Base-by-base conservation (phyloP, 2,888 invertebrate species). In the Abrostola tripartita region DNA sequence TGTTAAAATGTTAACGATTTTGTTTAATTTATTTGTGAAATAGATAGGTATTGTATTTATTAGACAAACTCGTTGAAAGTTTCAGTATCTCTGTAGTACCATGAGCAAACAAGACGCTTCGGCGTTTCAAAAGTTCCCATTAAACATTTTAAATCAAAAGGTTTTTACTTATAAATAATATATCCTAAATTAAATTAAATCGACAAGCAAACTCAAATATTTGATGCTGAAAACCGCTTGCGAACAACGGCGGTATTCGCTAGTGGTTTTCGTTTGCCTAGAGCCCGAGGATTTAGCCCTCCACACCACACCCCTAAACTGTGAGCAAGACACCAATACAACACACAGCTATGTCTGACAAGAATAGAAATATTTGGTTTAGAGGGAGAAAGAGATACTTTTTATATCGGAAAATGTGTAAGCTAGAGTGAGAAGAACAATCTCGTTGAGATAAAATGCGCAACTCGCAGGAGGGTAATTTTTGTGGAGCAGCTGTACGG, bases 401-500 rank as follows among this genome's bases (percentile, higher is more conserved):
- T n/a, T 40, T 38, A 44, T 35, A 52, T 36, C 6, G 14, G 52
- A 64, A 67, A 78, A 71, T 59, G 54, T 61, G 62, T 69, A 37
- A 50, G 79, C 61, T 62, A 59, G 79, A 87, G 60, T 73, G 83
- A 71, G 82, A 83, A 47, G 71, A 24, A 70, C 52, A 50, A 64
- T 71, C 61, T 64, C 58, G 54, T 68, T 35, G 77, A 80, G 69
- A 80, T 81, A 74, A 84, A 86, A 86, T 77, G 85, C 83, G 85
- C 85, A 85, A 84, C 81, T 78, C 74, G 73, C 71, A 75, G 70
- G 69, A 82, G 82, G 76, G 81, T 73, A 83, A 83, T 80, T 84
- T 85, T 73, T 79, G 78, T 78, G 76, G 77, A 85, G 82, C 88
- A 88, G 84, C 87, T 87, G 87, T 74, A 77, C 73, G 79, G 76